Evolutionary conservation across 2,797 vertebrate genomes (phyloP).

Genomic region (Acanthurus leucopareius): DNA sequence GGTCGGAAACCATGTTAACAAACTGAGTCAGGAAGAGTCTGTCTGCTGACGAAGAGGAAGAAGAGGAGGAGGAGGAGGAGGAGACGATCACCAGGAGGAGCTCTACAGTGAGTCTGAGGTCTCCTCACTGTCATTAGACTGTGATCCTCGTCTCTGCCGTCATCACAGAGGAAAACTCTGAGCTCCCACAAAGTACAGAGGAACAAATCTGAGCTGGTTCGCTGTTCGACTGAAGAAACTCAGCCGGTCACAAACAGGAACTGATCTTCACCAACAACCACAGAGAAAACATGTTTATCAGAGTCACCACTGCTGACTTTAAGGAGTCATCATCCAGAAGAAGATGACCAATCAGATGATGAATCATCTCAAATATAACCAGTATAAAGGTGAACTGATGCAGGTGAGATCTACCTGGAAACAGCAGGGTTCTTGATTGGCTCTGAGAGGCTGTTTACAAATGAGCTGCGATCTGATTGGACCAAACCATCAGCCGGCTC

Average conservation of each 20-base stretch:
- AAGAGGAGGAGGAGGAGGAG: background rate
- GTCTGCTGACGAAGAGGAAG: slow-evolving; percentile 30
- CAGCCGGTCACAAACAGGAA: slow-evolving; percentile 2
- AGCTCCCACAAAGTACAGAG: slow-evolving; percentile 28
- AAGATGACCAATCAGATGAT: too few relatives aligned
- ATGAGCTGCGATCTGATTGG: too few relatives aligned
- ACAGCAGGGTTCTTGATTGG: too few relatives aligned
- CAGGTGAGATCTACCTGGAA: too few relatives aligned
- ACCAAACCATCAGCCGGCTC: too few relatives aligned
- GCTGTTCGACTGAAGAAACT: slow-evolving; percentile 23
- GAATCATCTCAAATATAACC: too few relatives aligned
- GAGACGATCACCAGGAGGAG: slow-evolving; percentile 8
- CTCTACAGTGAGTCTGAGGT: slow-evolving; percentile 45
- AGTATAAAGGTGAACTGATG: too few relatives aligned
- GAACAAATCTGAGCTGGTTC: slow-evolving; percentile 30
- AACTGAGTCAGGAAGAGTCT: slow-evolving; percentile 15
- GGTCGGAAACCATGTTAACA: slow-evolving; percentile 33
- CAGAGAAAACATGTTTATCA: background rate
- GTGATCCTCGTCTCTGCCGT: slow-evolving; percentile 29
- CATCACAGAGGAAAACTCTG: slow-evolving; percentile 46
- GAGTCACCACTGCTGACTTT: too few relatives aligned
- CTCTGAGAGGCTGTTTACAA: too few relatives aligned
- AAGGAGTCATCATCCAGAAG: too few relatives aligned
- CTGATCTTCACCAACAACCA: background rate
- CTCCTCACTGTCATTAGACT: slow-evolving; percentile 57